Evolutionary conservation across 2,113 vertebrate species (phyloP), one percentile per base, ranked within the genome.

Genomic region (Daubentonia madagascariensis): DNA sequence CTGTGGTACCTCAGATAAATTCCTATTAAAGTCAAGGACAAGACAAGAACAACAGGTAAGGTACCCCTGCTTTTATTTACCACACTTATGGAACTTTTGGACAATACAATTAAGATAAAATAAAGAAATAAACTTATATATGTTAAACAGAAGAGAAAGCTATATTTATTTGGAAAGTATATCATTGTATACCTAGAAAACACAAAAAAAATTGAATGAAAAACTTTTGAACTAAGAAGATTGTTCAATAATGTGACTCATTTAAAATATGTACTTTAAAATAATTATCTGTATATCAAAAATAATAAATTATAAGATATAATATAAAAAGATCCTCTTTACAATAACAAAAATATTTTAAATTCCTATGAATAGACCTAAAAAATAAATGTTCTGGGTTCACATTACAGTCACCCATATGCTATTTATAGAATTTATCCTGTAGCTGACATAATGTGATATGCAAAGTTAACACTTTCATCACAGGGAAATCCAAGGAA

Each of bases 361-460:
- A 76, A 75, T 28, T 80, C 17, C 50, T 68, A 90, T 75, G 28
- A 67, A 16, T 50, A 86, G 16, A 73, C 43, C 54, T 91, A 76
- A 94, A 89, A 89, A 88, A 94, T 7, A 76, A 84, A 88, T n/a
- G n/a, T 84, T 12, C 32, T 97, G 35, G 28, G 40, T 37, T 91
- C 30, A 5, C 88, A 63, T 59, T 67, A 48, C 17, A 20, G 79
- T 17, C 68, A 73, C 1, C 11, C 35, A 30, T 40, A 72, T 40
- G 23, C 10, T 75, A 54, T 61, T 48, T 89, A 40, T 40, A 92
- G 43, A 84, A 57, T 80, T 67, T 89, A 73, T n/a, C 32, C 40
- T 45, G 20, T 67, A 40, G 8, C n/a, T 83, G 37, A 88, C 37
- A 80, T 79, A 72, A 73, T 37, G 68, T 23, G 50, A 28, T 13